Evolutionary conservation across 1,140 invertebrate species (phyloP), one percentile per base, ranked within the genome.

Genomic region (Rhynchophorus ferrugineus): DNA sequence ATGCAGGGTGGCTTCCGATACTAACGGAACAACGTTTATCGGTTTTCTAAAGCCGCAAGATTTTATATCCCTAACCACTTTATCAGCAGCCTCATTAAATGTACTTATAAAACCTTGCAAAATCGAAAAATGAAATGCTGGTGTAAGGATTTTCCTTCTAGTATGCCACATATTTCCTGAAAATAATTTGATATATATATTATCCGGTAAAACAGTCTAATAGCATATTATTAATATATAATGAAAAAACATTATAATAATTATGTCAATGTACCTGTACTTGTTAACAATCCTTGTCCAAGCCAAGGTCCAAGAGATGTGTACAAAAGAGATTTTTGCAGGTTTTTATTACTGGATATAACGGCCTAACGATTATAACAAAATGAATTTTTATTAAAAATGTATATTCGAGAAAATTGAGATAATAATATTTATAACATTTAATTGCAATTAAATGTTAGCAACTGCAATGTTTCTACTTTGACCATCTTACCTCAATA

Each of bases 51-150:
- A 17, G 17, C 18, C 13, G 6, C 18, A 17, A 9, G 9, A 13
- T 39, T 39, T 17, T 39, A 39, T 39, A 41, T n/a, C 20, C 14
- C 3, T 22, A 2, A 22, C 37, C 21, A 17, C 19, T 7, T 17
- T 69, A 3, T 70, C 61, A 17, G 75, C 71, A 59, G 88, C 81
- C 47, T 81, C 74, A 57, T 82, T 79, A 64, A 89, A 85, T 1
- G 85, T 73, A 7, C 78, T 73, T 2, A 87, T 52, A 62, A 90
- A 91, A 60, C 85, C 79, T 53, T 89, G 79, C 2, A 93, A 69
- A 38, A 92, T 91, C 49, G 81, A 81, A 65, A 90, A 90, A 65
- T 93, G 89, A 65, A 92, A 91, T 0, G 85, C 81, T 14, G 87
- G 85, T 2, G 89, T 92, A 6, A 92, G 62, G 34, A 91, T 72